phyloP scores from a whole-genome alignment of 2,113 vertebrate genomes.

The Pachypanchax playfairii region DNA sequence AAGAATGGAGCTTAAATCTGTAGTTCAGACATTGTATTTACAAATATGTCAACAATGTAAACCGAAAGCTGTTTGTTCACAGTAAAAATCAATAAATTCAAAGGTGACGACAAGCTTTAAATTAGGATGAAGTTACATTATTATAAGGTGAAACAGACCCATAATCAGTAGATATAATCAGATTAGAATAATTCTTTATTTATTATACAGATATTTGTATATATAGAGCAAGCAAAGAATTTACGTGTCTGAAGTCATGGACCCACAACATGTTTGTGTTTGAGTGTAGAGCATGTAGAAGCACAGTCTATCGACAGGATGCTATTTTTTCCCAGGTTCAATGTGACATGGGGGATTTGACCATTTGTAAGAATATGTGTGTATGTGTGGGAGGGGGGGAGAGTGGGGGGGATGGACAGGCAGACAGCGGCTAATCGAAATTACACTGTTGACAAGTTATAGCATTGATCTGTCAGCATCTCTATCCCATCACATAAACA shows the following conservation, averaged over 20 bases:
- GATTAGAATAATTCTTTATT: neutral
- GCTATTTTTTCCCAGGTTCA: conserved; percentile 50
- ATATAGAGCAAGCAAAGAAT: no score
- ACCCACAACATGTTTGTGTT: neutral
- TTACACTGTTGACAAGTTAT: conserved; percentile 64
- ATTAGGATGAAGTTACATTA: no score
- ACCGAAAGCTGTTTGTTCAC: no score
- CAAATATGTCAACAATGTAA: no score
- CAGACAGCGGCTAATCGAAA: conserved; percentile 61
- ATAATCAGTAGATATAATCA: neutral
- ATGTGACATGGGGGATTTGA: conserved; percentile 34
- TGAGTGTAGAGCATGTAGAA: conserved; percentile 4
- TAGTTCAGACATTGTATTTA: no score
- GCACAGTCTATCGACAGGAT: conserved; percentile 39
- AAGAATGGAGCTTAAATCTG: no score
- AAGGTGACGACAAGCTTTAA: no score
- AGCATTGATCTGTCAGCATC: conserved; percentile 69
- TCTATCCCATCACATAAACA: conserved; percentile 36
- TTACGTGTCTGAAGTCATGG: neutral
- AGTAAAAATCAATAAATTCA: no score
- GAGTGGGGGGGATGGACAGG: conserved; percentile 44
- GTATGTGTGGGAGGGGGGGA: conserved; percentile 1
- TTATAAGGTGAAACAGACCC: no score
- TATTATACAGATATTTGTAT: neutral
- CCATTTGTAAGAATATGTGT: conserved; percentile 13